Evolutionary conservation across 1,140 invertebrate genomes (phyloP), one percentile per base, ranked within the genome.

Genomic region (Choristoneura fumiferana): DNA sequence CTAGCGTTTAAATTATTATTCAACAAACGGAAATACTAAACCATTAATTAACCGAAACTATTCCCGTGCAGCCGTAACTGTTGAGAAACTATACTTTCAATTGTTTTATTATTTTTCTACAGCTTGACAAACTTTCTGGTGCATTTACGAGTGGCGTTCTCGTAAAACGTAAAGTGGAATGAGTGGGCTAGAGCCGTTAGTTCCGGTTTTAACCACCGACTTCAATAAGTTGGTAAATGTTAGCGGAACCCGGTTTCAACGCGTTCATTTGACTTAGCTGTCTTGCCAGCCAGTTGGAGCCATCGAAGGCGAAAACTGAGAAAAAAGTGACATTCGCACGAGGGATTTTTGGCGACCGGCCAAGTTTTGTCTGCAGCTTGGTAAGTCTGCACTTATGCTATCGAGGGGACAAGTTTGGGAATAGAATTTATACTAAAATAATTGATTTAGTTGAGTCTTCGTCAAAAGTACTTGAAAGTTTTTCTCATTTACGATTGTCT

Each of bases 301-400:
- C 62, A 53, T 73, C 34, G 57, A 73, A 61, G 73, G 69, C 63
- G 69, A 76, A 74, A 74, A 71, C 69, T 61, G 57, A 69, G 45
- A 70, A 78, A 81, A 84, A 82, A 79, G 71, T 78, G 74, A 78
- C 73, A 74, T 75, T 67, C 58, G 60, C 70, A 65, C 63, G 67
- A 81, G 60, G 38, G 65, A 74, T 70, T 71, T 39, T 68, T 84
- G 79, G 79, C 78, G 18, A 12, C 10, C 14, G 22, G 76, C 81
- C 81, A 84, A 66, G 61, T 53, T n/a, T n/a, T 40, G 54, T 62
- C 67, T 72, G 66, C 63, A 65, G 57, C 60, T 64, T 55, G 67
- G 61, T 71, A 70, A 57, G 58, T 62, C 62, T 63, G 60, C 63
- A 63, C 58, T 61, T 62, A 37, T 38, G 49, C 43, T 53, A 43